Base-by-base conservation (phyloP, 1,140 invertebrate genomes). In the Drosophila parvula region DNA sequence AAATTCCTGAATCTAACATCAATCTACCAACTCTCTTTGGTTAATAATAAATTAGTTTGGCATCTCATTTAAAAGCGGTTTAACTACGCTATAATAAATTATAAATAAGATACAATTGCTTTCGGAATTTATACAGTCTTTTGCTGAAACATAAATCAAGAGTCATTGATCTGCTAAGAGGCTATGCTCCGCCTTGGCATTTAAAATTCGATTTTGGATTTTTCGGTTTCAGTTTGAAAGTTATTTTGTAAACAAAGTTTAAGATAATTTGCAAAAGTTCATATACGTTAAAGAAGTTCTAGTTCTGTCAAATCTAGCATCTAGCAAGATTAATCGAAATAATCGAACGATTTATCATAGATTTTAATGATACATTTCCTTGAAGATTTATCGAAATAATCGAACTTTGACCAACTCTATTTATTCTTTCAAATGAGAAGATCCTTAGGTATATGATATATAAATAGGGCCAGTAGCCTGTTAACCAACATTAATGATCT, bases 131-230 rank as follows among this genome's bases (percentile, higher is more conserved):
- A 53, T 36, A 53, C 16, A 53, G 22, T 7, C n/a, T 22, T 12
- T 36, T 22, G 8, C 0, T 36, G 50, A 5, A 22, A 22, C 32
- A 53, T 34, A 22, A 53, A 36, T 53, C 18, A 36, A 53, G 16
- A 53, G 32, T 53, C 50, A 34, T 22, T 53, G 50, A 36, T 53
- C 50, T 53, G 50, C 0, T 18, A 10, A 36, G 50, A 22, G 16
- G 32, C 12, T 10, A 0, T 12, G 6, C 12, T 36, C 32, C 50
- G 36, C 4, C 12, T 53, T 53, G 50, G 50, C 50, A 53, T 53
- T 53, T 53, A 53, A 8, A 22, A 53, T 22, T 8, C 0, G 3
- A 8, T 12, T 34, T 34, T 34, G 0, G 8, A 12, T 51, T 12
- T 8, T 48, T 28, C 10, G 8, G 5, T 38, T 38, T 30, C 30